Evolutionary conservation across 1,140 invertebrate species (phyloP), one percentile per base, ranked within the genome.

Genomic region (Procambarus virginalis): DNA sequence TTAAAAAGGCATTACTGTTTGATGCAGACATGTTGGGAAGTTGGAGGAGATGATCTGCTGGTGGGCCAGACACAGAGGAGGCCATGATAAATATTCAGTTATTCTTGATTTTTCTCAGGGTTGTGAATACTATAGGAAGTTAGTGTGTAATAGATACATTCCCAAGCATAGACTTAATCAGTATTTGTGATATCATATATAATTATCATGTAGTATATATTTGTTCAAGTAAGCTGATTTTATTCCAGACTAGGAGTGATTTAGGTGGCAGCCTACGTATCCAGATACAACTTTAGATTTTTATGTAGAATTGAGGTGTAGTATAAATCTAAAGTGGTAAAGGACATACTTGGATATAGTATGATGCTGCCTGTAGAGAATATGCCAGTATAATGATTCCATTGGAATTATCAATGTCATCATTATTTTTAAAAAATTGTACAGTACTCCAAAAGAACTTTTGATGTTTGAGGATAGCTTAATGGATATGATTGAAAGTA

Each of bases 121-220:
- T 58, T 34, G 49, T 49, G n/a, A 80, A 80, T 20, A 80, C 48
- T 55, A 20, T 80, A 45, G 78, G 55, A 55, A 73, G 34, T 14
- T 73, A 34, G 5, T 73, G 68, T n/a, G 34, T n/a, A 73, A n/a
- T 34, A 73, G 51, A 79, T 46, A 86, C 84, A 86, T 86, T 79
- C 84, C 76, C 73, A 79, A 45, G 75, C 20, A 49, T 60, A 79
- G 84, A 78, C 5, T 73, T 73, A 73, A 73, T 73, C n/a, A 73
- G 20, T 9, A 58, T 80, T 89, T 89, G 87, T 89, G 87, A 89
- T 89, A 89, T n/a, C 70, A 83, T 83, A 86, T 77, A 78, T 86
- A 86, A 75, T 55, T 70, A 45, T n/a, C 79, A 88, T 88, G 84
- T 84, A 83, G 55, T 84, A 89, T 70, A 82, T 89, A 68, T 82